A percentile compares a stretch with the other conserved stretches of the same genome.
Conservation (phyloP, 1,140 invertebrate species). For the Aricia agestis region DNA sequence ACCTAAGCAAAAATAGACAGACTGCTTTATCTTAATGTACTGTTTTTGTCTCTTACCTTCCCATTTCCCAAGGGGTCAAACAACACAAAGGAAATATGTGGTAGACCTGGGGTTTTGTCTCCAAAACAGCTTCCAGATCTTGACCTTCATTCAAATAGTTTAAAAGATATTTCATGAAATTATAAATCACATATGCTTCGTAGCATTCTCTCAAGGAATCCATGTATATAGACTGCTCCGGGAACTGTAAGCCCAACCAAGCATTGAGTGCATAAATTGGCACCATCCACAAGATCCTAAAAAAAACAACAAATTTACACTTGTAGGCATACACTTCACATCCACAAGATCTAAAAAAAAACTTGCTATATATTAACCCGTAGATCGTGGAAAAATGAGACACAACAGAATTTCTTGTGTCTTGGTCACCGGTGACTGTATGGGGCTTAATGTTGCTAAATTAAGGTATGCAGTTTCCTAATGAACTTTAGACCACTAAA, state of each 20-base stretch:
- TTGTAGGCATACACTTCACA: background rate
- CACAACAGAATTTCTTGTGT: too few species aligned
- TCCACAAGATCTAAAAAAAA: too few species aligned
- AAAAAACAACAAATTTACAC: constrained; percentile 42
- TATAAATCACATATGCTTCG: constrained; percentile 98
- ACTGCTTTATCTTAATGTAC: background rate
- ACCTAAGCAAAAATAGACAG: too few species aligned
- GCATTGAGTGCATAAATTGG: too few species aligned
- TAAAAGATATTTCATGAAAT: constrained; percentile 96
- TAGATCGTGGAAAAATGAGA: too few species aligned
- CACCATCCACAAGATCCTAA: constrained; percentile 91
- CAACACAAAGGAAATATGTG: constrained; percentile 92
- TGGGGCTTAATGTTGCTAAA: too few species aligned
- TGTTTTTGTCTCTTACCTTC: constrained; percentile 75
- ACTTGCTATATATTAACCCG: too few species aligned
- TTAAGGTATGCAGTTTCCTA: background rate
- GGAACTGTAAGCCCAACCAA: constrained; percentile 84
- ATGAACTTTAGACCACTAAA: constrained; percentile 8
- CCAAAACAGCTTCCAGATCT: constrained; percentile 87
- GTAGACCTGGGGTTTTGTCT: constrained; percentile 89
- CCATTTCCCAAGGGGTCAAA: constrained; percentile 91
- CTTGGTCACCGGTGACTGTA: too few species aligned
- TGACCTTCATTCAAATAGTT: constrained; percentile 92
- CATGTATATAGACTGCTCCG: constrained; percentile 91
- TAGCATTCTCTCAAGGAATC: constrained; percentile 96